A percentile compares a stretch with the other conserved stretches of the same genome.
Conservation (phyloP, 2,888 invertebrate species). For the Yponomeuta cagnagella region DNA sequence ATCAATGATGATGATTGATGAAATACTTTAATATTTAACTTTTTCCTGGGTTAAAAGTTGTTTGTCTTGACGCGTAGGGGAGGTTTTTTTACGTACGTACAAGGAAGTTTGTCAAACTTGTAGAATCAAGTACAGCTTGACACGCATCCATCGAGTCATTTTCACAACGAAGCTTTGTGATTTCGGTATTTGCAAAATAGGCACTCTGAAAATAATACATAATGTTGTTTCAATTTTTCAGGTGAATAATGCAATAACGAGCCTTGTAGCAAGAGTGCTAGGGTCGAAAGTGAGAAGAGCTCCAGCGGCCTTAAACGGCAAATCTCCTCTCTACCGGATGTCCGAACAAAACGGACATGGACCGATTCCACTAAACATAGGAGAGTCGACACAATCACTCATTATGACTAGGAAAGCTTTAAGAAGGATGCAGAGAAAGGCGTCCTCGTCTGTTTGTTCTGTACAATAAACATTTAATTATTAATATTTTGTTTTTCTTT, state of each 20-base stretch:
- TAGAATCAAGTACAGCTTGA: no score
- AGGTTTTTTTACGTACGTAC: no score
- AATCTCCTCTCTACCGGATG: conserved; percentile 27
- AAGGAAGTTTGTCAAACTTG: no score
- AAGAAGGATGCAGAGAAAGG: conserved; percentile 50
- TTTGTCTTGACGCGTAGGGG: no score
- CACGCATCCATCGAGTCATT: no score
- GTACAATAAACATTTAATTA: conserved; percentile 3
- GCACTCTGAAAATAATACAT: no score
- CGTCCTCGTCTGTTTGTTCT: conserved; percentile 67
- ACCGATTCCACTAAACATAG: conserved; percentile 21
- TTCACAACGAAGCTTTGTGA: no score
- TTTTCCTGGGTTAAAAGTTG: no score
- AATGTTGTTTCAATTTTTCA: conserved; percentile 32
- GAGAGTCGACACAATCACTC: conserved; percentile 40
- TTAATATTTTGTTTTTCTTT: no score
- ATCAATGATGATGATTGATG: no score
- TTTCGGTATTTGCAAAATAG: no score
- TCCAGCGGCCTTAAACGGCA: conserved; percentile 30
- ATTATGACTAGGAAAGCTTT: conserved; percentile 64
- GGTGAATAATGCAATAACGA: conserved; percentile 80
- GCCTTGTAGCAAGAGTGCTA: conserved; percentile 70
- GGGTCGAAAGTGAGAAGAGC: conserved; percentile 41
- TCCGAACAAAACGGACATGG: conserved; percentile 26
- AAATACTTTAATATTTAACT: no score